Evolutionary conservation across 1,140 invertebrate genomes (phyloP), one percentile per base, ranked within the genome.

Genomic region (Diorhabda elongata): DNA sequence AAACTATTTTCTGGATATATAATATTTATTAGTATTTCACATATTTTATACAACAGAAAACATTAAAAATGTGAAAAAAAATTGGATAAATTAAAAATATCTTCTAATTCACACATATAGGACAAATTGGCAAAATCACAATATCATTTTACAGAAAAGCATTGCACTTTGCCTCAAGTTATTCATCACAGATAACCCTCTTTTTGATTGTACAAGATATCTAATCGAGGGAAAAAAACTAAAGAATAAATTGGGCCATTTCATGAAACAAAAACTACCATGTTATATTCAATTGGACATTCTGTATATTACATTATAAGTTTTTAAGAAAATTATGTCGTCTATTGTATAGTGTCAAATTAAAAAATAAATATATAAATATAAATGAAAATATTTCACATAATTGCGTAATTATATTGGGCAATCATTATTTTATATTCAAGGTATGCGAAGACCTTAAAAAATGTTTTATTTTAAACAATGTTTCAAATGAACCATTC

Each of bases 101-200:
- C 44, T 52, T 58, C 65, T 69, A 73, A 68, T 67, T 69, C 69
- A 73, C 61, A 73, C 71, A 47, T 56, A 67, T 78, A 77, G 77
- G 75, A 78, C 75, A 77, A 73, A 70, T 75, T 72, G 75, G 77
- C 75, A 75, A 78, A 78, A 78, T 79, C 77, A 79, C 77, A 79
- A 78, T 73, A 71, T 78, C 67, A 68, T 72, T 64, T 76, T 72
- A 67, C 71, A 74, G 75, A 79, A 76, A 79, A 79, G 76, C 78
- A 79, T 79, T 79, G 78, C 78, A 79, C 78, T 79, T 77, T 78
- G 73, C 77, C 77, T 73, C 73, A 70, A 63, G 62, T 73, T 77
- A 72, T 74, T 73, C 74, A 79, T 79, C 78, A 79, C 78, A 79
- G 78, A 79, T 77, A 78, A 79, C 74, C 71, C 71, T 71, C 70